Base-by-base conservation (phyloP, 2,888 invertebrate species). In the Chouioia cunea region DNA sequence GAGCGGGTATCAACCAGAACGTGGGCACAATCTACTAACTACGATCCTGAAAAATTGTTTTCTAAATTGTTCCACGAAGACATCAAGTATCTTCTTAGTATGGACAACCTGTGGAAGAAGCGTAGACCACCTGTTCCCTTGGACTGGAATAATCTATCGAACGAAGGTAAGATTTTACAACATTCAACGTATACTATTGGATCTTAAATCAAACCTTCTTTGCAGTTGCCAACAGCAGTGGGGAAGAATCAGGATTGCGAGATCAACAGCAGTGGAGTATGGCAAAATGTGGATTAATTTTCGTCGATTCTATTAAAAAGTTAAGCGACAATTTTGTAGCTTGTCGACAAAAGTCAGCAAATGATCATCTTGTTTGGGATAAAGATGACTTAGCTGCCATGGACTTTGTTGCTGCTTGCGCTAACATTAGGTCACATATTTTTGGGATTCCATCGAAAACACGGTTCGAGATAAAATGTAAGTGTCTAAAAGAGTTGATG, bases 341-440 rank as follows among this genome's bases (percentile, higher is more conserved):
- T 16, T 86, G 78, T 14, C 79, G 81, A 71, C 76, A 79, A 71
- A 84, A 90, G 44, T 84, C 88, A 0, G 88, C 85, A 1, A 90
- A 88, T 1, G 92, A 92, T 79, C 92, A 92, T 82, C 88, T 99
- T 10, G 91, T 95, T 65, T 99, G 99, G 99, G 99, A 99, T 85
- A 99, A 99, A 87, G 99, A 99, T 85, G 97, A 99, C 81, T 92
- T 92, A 79, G 87, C 90, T 70, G 93, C 94, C 0, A 95, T 99
- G 95, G 94, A 99, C 86, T 99, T 99, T 86, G 99, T 99, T 1
- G 93, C 97, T 0, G 92, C 97, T 0, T 96, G 97, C 84, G 93
- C 99, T 0, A 99, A 99, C 85, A 91, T 99, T 66, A 90, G 99
- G 52, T 92, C 96, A 0, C 89, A 93, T 79, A 93, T 97, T 78